A percentile compares a stretch with the other conserved stretches of the same genome.
Conservation (phyloP, 1,140 invertebrate genomes). For the Saccostrea glomerata region DNA sequence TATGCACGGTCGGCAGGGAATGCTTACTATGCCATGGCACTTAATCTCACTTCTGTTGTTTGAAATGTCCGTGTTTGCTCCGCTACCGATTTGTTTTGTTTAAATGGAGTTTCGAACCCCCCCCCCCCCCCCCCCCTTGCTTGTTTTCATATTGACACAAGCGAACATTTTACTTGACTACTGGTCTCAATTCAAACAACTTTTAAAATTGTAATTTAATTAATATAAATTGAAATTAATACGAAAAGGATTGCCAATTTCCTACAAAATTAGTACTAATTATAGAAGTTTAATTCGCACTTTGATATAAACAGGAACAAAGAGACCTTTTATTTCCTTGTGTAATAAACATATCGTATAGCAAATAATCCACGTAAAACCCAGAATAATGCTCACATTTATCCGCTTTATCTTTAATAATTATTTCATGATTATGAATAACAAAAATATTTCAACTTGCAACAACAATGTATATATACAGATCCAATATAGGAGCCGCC, state of each 20-base stretch:
- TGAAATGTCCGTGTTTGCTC: no score
- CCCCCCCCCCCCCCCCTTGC: no score
- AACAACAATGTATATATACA: not conserved
- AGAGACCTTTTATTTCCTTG: not conserved
- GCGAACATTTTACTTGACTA: no score
- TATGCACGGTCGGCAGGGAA: no score
- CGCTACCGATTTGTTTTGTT: no score
- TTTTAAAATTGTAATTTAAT: no score
- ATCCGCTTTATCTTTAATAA: not conserved
- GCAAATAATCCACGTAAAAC: not conserved
- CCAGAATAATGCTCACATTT: not conserved
- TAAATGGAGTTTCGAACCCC: no score
- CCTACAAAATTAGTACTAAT: not conserved
- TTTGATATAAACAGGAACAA: not conserved
- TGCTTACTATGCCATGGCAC: no score
- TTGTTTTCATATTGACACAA: no score
- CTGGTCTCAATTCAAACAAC: no score
- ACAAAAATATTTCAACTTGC: not conserved
- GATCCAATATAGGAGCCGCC: not conserved
- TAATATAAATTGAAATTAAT: no score
- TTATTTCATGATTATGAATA: not conserved
- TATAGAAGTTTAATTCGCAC: not conserved
- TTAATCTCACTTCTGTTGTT: no score
- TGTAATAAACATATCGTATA: not conserved
- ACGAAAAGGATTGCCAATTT: not conserved